Percentiles rank a stretch among this genome's conserved stretches.
Conservation (phyloP, 2,797 vertebrate genomes). For the Dendrocincla tyrannina region DNA sequence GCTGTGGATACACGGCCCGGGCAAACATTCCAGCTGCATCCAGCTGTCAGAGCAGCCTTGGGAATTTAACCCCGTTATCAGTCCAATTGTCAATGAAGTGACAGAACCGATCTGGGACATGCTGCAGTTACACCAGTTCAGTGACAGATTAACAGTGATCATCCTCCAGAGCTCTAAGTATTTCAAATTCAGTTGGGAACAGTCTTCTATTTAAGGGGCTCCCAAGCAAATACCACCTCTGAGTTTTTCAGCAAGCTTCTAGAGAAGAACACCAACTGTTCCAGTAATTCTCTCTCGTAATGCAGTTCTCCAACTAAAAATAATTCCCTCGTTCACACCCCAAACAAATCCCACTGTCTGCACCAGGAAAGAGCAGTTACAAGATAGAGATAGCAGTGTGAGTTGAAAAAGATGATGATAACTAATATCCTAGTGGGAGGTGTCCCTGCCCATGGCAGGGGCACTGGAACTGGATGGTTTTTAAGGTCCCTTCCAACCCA, state of each 20-base stretch:
- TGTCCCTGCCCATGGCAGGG: background rate
- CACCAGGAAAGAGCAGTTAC: accelerated
- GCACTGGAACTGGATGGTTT: background rate
- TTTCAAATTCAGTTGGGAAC: background rate
- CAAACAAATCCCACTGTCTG: background rate
- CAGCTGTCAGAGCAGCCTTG: background rate
- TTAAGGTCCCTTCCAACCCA: background rate
- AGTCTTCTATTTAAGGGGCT: background rate
- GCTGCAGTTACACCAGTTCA: background rate
- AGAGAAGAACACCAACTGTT: background rate
- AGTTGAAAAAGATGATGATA: background rate
- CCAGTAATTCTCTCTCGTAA: background rate
- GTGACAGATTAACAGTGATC: background rate
- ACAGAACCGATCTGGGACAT: accelerated
- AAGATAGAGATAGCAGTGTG: background rate
- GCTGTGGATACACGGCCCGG: accelerated
- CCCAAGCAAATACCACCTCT: background rate
- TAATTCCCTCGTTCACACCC: background rate
- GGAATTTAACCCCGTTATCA: background rate
- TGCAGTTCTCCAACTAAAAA: background rate
- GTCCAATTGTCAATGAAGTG: background rate
- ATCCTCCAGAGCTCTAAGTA: background rate
- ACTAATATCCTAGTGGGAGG: background rate
- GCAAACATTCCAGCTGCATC: background rate
- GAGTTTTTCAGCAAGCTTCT: background rate